Base-by-base conservation (phyloP, 2,888 invertebrate species). In the Drosophila leonis region DNA sequence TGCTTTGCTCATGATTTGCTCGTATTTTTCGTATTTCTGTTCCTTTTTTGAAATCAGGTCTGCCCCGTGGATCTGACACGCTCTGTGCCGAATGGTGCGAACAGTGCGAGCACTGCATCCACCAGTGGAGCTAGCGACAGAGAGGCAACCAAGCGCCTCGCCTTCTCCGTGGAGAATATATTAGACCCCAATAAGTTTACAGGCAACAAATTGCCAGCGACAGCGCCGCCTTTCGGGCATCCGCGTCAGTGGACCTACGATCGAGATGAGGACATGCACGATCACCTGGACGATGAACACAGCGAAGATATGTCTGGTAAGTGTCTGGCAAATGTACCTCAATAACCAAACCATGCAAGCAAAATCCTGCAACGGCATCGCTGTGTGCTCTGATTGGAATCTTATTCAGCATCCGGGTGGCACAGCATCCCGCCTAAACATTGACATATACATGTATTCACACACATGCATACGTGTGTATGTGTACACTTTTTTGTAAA, bases 151-250 rank as follows among this genome's bases (percentile, higher is more conserved):
- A 93, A 93, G 74, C 95, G 95, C 80, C 94, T 97, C 75, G 97
- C 97, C 20, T 98, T 98, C 93, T 97, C 97, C 7, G 98, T 98
- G 27, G 97, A 98, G 93, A 98, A 98, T 91, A 98, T 98, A 77
- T 93, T 98, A 80, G 97, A 98, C 93, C 98, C 98, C 5, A 97
- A 96, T 87, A 98, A 98, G 94, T 98, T 98, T 92, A 97, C 97
- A 31, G 97, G 97, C 35, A 93, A 95, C 65, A 85, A 85, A 66
- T 31, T 90, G 70, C 75, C 82, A 46, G 90, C 78, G 3, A 69
- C 80, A 31, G 67, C 71, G 27, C 77, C 78, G 9, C 68, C 81
- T 12, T 88, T 86, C 18, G 91, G 90, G 5, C 80, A 93, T 90
- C 80, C 92, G 54, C 78, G 93, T 29, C 92, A 92, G 94, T 90